phyloP scores from a whole-genome alignment of 2,888 invertebrate species.

The Tanaodytes sp. region DNA sequence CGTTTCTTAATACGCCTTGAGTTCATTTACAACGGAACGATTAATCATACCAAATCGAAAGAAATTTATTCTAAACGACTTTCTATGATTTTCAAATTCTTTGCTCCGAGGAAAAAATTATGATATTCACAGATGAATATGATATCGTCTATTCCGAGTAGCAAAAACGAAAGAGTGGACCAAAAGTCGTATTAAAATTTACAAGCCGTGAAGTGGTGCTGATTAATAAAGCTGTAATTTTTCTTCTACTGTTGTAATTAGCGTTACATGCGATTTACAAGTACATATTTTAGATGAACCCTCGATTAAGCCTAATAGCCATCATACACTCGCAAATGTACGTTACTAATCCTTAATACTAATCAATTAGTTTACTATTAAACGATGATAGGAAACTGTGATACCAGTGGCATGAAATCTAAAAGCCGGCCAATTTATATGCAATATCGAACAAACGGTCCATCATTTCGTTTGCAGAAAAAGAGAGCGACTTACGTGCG shows the following conservation, averaged over 20 bases:
- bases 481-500: slow-evolving; percentile 53
- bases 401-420: slow-evolving; percentile 4
- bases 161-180: no score
- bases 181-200: no score
- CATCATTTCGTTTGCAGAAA: slow-evolving; percentile 39
- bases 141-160: no score
- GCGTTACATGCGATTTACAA: not conserved
- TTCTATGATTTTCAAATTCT: no score
- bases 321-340: not conserved
- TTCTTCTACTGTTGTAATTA: not conserved
- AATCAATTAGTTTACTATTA: not conserved
- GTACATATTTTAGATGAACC: no score
- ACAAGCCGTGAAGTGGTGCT: no score
- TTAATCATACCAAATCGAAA: no score
- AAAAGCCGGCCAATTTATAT: slow-evolving; percentile 9
- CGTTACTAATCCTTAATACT: not conserved
- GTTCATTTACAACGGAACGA: no score
- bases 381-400: slow-evolving; percentile 1
- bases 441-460: slow-evolving; percentile 21
- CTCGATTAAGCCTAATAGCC: not conserved
- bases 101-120: no score
- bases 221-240: not conserved
- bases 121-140: no score
- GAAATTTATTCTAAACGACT: no score
- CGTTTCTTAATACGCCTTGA: no score